phyloP scores from a whole-genome alignment of 1,140 invertebrate species.

The Pectinophora gossypiella region DNA sequence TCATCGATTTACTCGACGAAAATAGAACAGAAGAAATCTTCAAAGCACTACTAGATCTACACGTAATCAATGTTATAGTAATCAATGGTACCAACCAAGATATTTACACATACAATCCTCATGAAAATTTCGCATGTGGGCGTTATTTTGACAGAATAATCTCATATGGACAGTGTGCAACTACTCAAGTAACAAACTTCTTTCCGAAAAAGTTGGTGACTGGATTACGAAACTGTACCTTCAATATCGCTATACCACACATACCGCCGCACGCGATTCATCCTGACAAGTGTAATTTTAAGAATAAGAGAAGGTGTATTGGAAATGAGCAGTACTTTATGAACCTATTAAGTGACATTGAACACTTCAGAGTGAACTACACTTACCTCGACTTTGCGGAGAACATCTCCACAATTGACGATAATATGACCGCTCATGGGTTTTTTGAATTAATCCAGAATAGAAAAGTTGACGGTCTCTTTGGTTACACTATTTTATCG shows the following conservation, averaged over 20 bases:
- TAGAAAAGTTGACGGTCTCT: slow-evolving; percentile 30
- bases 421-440: slow-evolving; percentile 28
- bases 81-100: slow-evolving; percentile 21
- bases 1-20: background rate
- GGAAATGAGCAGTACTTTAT: slow-evolving; percentile 37
- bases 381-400: slow-evolving; percentile 28
- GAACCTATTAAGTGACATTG: slow-evolving; percentile 26
- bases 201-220: slow-evolving; percentile 29
- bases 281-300: background rate
- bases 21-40: slow-evolving; percentile 2
- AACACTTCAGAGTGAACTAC: slow-evolving; percentile 34
- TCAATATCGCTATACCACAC: slow-evolving; percentile 25
- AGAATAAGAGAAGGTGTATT: slow-evolving; percentile 1
- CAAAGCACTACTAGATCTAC: slow-evolving; percentile 20
- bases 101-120: slow-evolving; percentile 42
- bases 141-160: slow-evolving; percentile 18
- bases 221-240: slow-evolving; percentile 27
- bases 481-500: slow-evolving; percentile 37
- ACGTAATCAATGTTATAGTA: slow-evolving; percentile 29
- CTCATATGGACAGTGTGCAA: slow-evolving; percentile 14
- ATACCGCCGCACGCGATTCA: slow-evolving; percentile 41
- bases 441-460: slow-evolving; percentile 29
- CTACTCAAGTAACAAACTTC: slow-evolving; percentile 12
- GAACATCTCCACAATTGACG: slow-evolving; percentile 23
- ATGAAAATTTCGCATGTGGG: slow-evolving; percentile 38